phyloP scores from a whole-genome alignment of 2,888 invertebrate genomes.

The Eupithecia tripunctaria region DNA sequence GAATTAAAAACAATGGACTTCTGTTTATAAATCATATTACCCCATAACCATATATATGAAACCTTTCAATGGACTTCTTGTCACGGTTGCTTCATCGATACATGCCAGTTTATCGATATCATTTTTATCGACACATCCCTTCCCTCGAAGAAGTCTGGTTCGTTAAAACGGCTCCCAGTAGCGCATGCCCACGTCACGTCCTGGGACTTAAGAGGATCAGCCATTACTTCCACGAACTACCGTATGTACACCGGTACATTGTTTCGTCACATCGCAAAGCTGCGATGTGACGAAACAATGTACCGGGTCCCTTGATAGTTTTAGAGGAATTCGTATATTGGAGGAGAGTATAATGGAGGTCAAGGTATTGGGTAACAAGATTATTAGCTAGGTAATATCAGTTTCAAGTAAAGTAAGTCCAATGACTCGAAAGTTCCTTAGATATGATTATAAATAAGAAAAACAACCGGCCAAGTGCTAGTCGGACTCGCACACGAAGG shows the following conservation, averaged over 20 bases:
- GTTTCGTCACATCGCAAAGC: too few relatives aligned
- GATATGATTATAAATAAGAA: too few relatives aligned
- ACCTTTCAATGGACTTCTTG: too few relatives aligned
- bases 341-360: too few relatives aligned
- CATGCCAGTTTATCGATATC: neutral
- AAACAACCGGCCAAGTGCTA: too few relatives aligned
- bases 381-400: neutral
- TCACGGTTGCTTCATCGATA: neutral
- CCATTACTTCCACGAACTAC: constrained; percentile 49
- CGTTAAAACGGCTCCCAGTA: constrained; percentile 49
- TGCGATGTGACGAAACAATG: constrained; percentile 46
- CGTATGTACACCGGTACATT: too few relatives aligned
- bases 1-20: neutral
- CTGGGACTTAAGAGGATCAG: constrained; percentile 51
- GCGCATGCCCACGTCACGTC: constrained; percentile 52
- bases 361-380: neutral
- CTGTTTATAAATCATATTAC: too few relatives aligned
- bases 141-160: constrained; percentile 31
- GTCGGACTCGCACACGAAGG: too few relatives aligned
- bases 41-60: too few relatives aligned
- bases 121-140: constrained; percentile 20
- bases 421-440: too few relatives aligned
- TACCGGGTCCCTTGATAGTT: constrained; percentile 17
- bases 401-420: too few relatives aligned
- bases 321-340: neutral